These are phyloP conservation scores for Brevimyrus niger DNA, from an alignment of 2,113 vertebrate genomes.

Conservation along the genomic window DNA sequence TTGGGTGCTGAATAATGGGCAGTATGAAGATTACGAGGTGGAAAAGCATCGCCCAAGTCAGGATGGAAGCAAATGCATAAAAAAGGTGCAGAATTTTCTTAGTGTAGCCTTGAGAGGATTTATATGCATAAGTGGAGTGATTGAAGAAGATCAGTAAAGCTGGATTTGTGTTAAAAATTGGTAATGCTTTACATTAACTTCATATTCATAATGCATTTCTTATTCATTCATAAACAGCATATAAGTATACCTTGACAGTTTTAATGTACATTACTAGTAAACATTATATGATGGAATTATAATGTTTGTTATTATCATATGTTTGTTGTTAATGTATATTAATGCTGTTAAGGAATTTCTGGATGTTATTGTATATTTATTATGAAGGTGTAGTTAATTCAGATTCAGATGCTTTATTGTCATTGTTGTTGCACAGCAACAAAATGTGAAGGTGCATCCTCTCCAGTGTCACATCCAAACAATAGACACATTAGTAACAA, in stretches of 20 bases:
- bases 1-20: conserved; percentile 91
- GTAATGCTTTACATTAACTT: not conserved
- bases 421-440: too few species aligned
- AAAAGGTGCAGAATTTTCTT: conserved; percentile 67
- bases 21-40: conserved; percentile 82
- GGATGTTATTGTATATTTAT: not conserved
- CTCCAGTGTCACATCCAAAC: too few species aligned
- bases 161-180: not conserved
- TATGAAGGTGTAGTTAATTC: not conserved
- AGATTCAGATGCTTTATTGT: too few species aligned
- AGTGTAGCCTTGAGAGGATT: not conserved
- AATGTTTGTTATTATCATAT: not conserved
- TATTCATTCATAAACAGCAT: not conserved
- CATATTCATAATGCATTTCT: not conserved
- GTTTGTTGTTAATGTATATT: not conserved
- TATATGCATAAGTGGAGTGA: not conserved
- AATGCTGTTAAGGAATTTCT: not conserved
- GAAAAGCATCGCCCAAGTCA: conserved; percentile 46
- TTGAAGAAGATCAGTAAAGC: not conserved
- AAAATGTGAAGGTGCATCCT: too few species aligned
- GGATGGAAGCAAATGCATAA: conserved; percentile 71
- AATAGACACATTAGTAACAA: too few species aligned
- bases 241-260: not conserved
- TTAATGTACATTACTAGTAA: not conserved
- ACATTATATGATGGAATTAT: not conserved